Evolutionary conservation across 1,140 invertebrate genomes (phyloP).

Genomic region (Metopolophium dirhodum): DNA sequence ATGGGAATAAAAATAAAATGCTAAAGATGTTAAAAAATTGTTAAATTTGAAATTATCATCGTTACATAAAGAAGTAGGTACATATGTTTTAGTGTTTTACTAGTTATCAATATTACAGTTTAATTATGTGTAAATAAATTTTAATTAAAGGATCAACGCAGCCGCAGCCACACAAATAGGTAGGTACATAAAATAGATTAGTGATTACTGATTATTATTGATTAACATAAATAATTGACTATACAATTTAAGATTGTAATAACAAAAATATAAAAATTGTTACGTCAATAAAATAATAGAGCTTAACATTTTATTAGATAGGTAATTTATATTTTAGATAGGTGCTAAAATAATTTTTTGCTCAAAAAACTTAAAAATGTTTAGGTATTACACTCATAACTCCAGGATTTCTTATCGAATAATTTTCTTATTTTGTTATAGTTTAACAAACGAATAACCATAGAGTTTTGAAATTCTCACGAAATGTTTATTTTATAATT

Average conservation of each 20-base stretch:
- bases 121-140: constrained; percentile 19
- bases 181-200: neutral
- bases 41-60: neutral
- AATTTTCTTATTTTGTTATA: too few species aligned
- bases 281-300: neutral
- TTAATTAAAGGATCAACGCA: neutral
- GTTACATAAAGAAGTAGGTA: neutral
- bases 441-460: too few species aligned
- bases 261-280: neutral
- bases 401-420: too few species aligned
- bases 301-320: neutral
- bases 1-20: too few species aligned
- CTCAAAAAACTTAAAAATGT: too few species aligned
- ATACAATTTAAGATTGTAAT: neutral
- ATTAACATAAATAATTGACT: neutral
- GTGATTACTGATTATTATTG: neutral
- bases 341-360: too few species aligned
- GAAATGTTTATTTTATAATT: too few species aligned
- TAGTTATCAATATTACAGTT: neutral
- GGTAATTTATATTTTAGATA: too few species aligned
- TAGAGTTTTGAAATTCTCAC: too few species aligned
- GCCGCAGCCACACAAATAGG: too few species aligned
- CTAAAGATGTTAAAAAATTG: too few species aligned
- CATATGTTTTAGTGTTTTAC: neutral
- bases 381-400: too few species aligned